Evolutionary conservation across 2,888 invertebrate species (phyloP).

Genomic region (Autographa pulchrina): DNA sequence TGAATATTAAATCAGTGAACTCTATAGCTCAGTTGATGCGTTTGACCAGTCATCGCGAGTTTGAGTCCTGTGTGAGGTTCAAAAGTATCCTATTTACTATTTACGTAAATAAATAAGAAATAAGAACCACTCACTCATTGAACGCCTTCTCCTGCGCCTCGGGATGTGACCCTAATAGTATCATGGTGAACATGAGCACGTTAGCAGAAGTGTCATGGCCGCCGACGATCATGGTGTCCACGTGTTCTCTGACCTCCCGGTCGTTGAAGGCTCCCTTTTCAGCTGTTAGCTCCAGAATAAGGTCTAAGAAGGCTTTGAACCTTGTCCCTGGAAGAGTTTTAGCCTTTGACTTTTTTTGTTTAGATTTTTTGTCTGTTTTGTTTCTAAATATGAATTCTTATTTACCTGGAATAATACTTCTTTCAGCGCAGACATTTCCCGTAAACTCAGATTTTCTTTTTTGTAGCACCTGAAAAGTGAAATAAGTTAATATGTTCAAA

Average conservation of each 20-base stretch:
- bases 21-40: too few relatives aligned
- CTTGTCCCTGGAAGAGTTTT: conserved; percentile 63
- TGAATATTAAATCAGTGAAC: too few relatives aligned
- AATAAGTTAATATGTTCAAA: too few relatives aligned
- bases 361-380: neutral
- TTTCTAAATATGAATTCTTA: conserved; percentile 19
- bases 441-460: conserved; percentile 72
- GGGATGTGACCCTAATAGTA: conserved; percentile 80
- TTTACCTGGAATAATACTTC: conserved; percentile 65
- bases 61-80: too few relatives aligned
- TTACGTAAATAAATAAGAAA: too few relatives aligned
- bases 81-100: too few relatives aligned
- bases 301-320: conserved; percentile 88
- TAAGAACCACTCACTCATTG: conserved; percentile 70
- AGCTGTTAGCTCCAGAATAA: conserved; percentile 84
- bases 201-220: conserved; percentile 87
- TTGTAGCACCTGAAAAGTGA: conserved; percentile 68
- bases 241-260: conserved; percentile 88
- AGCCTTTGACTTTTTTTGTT: neutral
- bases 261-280: conserved; percentile 83
- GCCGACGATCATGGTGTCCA: conserved; percentile 89
- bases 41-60: too few relatives aligned
- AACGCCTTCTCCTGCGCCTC: conserved; percentile 76
- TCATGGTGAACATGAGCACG: conserved; percentile 79
- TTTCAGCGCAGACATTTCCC: conserved; percentile 57